Percentiles rank a stretch among this genome's conserved stretches.
Conservation (phyloP, 1,140 invertebrate species). For the Saccostrea glomerata region DNA sequence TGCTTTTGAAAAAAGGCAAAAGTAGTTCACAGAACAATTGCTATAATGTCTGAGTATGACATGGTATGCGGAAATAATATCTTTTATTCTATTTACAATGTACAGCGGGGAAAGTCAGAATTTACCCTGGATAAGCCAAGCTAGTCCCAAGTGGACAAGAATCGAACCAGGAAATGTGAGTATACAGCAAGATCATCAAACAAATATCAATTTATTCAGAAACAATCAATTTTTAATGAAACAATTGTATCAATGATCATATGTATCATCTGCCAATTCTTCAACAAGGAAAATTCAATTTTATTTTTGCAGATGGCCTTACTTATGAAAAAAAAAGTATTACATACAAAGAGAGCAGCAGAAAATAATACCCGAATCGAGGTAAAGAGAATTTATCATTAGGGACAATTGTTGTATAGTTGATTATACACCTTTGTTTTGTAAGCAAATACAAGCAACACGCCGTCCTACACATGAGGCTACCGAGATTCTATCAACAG, state of each 20-base stretch:
- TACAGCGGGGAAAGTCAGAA: not conserved
- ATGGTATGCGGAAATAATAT: not conserved
- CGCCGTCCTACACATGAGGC: not conserved
- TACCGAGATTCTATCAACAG: not conserved
- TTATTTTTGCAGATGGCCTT: not conserved
- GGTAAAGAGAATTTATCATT: not conserved
- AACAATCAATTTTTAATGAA: not conserved
- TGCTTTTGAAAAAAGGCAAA: no score
- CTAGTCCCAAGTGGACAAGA: not conserved
- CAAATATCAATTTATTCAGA: not conserved
- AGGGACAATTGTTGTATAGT: not conserved
- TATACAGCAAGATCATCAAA: not conserved
- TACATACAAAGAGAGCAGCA: not conserved
- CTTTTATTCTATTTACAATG: not conserved
- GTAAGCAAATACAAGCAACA: slow-evolving; percentile 4
- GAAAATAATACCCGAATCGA: not conserved
- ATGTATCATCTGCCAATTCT: not conserved
- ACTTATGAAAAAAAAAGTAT: not conserved
- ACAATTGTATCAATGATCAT: not conserved
- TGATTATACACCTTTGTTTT: not conserved
- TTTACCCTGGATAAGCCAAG: not conserved
- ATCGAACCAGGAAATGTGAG: not conserved
- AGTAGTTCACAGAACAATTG: no score
- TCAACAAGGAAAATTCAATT: not conserved
- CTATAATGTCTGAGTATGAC: not conserved